Percentiles rank a stretch among this genome's conserved stretches.
phyloP scores from a whole-genome alignment of 1,140 invertebrate genomes.

The Caenorhabditis latens region DNA sequence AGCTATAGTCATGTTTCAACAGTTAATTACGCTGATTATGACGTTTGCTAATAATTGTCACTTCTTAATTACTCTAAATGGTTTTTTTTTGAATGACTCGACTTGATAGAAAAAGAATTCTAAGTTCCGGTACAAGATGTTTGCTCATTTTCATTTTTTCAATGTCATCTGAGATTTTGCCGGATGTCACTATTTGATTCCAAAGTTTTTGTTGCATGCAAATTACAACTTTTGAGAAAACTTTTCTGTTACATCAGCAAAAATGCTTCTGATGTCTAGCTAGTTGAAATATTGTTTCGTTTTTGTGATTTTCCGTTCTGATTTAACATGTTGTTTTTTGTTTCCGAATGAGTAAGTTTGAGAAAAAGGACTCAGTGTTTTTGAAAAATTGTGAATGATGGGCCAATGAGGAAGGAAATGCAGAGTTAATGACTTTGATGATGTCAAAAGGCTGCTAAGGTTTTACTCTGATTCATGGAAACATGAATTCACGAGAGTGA shows the following conservation, averaged over 20 bases:
- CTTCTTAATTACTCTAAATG: background rate
- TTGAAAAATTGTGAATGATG: background rate
- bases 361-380: background rate
- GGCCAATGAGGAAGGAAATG: constrained; percentile 8
- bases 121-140: background rate
- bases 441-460: constrained; percentile 18
- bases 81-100: background rate
- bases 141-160: too few species aligned
- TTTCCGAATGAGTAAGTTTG: background rate
- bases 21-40: constrained; percentile 14
- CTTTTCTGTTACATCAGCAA: too few species aligned
- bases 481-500: constrained; percentile 4
- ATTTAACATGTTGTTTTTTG: background rate
- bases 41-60: background rate
- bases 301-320: background rate
- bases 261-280: too few species aligned
- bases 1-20: background rate
- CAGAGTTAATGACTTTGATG: constrained; percentile 37
- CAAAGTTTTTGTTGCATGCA: too few species aligned
- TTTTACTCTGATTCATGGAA: constrained; percentile 35
- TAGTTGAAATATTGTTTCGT: background rate
- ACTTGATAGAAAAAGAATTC: background rate
- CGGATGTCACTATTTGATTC: too few species aligned
- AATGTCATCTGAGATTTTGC: too few species aligned
- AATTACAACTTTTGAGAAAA: too few species aligned